Percentiles rank a stretch among this genome's conserved stretches.
phyloP scores from a whole-genome alignment of 2,113 vertebrate genomes.

The Atlantisia rogersi region DNA sequence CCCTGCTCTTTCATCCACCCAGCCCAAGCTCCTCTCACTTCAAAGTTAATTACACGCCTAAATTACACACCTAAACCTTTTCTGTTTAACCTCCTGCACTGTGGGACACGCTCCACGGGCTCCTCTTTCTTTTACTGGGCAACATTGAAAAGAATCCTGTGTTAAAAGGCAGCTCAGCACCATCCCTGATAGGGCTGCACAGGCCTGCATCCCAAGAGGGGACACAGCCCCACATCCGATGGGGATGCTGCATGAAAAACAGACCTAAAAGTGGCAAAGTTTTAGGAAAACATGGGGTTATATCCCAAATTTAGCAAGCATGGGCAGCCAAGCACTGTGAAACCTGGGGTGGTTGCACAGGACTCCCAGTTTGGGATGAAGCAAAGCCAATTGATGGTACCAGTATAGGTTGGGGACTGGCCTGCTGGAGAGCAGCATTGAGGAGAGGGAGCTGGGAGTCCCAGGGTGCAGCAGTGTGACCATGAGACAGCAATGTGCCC shows the following conservation, averaged over 20 bases:
- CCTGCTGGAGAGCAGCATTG: too few species aligned
- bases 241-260: neutral
- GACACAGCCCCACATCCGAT: accelerated
- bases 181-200: accelerated
- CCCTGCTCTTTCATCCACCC: neutral
- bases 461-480: too few species aligned
- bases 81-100: conserved; percentile 49
- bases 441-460: too few species aligned
- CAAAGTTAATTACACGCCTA: conserved; percentile 53
- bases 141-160: neutral
- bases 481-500: too few species aligned
- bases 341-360: accelerated
- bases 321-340: neutral
- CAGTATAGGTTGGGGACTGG: too few species aligned
- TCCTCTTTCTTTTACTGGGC: neutral
- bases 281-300: neutral
- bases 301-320: neutral
- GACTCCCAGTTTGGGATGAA: neutral
- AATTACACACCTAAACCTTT: conserved; percentile 44
- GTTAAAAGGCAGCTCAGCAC: neutral
- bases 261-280: neutral
- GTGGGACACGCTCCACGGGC: neutral
- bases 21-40: neutral
- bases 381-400: neutral
- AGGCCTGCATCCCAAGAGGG: neutral